phyloP scores from a whole-genome alignment of 1,140 invertebrate genomes.

The Drosophila suzukii region DNA sequence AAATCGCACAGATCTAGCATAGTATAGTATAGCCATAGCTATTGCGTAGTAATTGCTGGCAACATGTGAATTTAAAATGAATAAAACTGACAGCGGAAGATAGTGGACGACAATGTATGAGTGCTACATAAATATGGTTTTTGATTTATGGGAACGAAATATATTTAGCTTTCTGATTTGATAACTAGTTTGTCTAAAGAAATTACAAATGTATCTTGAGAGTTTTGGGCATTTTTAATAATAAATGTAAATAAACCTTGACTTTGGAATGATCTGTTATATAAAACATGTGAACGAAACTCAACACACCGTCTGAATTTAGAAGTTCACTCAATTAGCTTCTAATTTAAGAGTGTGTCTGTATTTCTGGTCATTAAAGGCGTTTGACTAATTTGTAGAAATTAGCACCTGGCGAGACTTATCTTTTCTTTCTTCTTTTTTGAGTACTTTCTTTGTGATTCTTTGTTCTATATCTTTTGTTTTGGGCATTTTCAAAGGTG shows the following conservation, averaged over 20 bases:
- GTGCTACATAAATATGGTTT: background rate
- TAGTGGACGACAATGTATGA: background rate
- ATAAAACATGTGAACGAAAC: background rate
- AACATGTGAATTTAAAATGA: constrained; percentile 23
- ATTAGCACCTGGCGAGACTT: constrained; percentile 28
- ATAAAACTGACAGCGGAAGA: constrained; percentile 10
- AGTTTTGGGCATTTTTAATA: too few species aligned
- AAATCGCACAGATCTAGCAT: constrained; percentile 36
- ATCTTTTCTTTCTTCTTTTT: background rate
- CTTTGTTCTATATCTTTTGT: background rate
- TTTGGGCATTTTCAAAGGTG: background rate
- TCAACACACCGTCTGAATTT: background rate
- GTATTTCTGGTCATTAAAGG: constrained; percentile 1
- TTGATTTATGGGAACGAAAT: background rate
- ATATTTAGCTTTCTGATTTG: background rate
- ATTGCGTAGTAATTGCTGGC: constrained; percentile 35
- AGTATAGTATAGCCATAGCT: constrained; percentile 9
- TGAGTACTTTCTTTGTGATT: background rate
- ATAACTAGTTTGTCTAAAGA: too few species aligned
- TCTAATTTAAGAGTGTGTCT: constrained; percentile 11
- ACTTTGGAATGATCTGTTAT: background rate
- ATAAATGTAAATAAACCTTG: constrained; percentile 5
- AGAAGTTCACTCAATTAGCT: background rate
- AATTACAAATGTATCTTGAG: too few species aligned
- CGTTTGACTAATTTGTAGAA: constrained; percentile 10